Base-by-base conservation (phyloP, 2,113 vertebrate genomes). In the Gopherus flavomarginatus region DNA sequence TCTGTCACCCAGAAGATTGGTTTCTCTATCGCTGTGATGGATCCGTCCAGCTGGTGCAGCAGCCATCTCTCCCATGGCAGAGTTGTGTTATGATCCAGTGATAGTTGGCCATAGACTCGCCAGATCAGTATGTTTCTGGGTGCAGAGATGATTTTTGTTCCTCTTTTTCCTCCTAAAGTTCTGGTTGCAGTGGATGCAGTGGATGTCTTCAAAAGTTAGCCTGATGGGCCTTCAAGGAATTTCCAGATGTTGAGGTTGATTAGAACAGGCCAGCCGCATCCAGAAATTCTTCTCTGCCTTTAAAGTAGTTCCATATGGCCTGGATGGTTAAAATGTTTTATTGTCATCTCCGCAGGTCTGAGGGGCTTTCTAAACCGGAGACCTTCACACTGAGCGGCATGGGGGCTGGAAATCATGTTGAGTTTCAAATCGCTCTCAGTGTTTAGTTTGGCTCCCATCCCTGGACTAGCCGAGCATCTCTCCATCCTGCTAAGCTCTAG, bases 261-360 rank as follows among this genome's bases (percentile, higher is more conserved):
- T 92, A 96, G 89, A 81, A 72, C 38, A 91, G 88, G 82, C 72
- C 86, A 38, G 47, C 75, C 4, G 1, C 49, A 38, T 77, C 91
- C 89, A 81, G 84, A 94, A 86, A 79, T 92, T 47, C 65, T 89
- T 90, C 85, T 72, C 52, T 92, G 56, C 85, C 13, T n/a, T 82
- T 86, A 95, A 95, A 96, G 90, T 35, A 53, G 96, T 98, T 97
- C 97, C 96, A 94, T 95, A 93, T 97, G 96, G 88, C 72, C 88
- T 93, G 79, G 44, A 81, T 53, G 91, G 94, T 86, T 83, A 83
- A 87, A 85, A 80, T 47, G 86, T 57, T 97, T 97, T 95, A 92
- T 92, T 96, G 94, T 95, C 93, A 86, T 2, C 78, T 88, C 91
- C 90, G 4, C 90, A 89, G 83, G 6, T 97, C 56, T 80, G 91